Evolutionary conservation across 2,797 vertebrate species (phyloP).

Genomic region (Gymnothorax javanicus): DNA sequence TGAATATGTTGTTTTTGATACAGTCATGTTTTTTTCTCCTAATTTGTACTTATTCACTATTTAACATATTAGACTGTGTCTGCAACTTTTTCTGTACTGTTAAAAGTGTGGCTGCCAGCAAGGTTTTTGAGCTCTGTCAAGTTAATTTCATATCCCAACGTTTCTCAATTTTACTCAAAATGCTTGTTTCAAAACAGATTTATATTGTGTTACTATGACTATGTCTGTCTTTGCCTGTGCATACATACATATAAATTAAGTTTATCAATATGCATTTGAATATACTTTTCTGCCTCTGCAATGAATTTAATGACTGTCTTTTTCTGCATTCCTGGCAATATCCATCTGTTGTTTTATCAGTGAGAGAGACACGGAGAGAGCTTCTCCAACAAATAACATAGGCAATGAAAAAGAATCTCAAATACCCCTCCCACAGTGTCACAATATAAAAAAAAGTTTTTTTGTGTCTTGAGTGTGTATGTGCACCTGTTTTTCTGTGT

Average conservation of each 20-base stretch:
- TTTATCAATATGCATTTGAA: constrained; percentile 42
- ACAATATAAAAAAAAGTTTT: neutral
- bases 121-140: constrained; percentile 65
- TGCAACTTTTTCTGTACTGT: constrained; percentile 43
- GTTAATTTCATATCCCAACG: constrained; percentile 52
- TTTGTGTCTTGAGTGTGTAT: constrained; percentile 33
- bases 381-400: neutral
- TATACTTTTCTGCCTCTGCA: constrained; percentile 38
- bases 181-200: constrained; percentile 54
- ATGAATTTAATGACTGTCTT: neutral
- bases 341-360: neutral
- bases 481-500: neutral
- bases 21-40: constrained; percentile 38
- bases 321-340: neutral
- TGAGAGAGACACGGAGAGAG: neutral
- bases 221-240: constrained; percentile 33
- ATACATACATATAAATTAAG: neutral
- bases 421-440: neutral
- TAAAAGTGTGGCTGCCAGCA: constrained; percentile 45
- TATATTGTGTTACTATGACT: constrained; percentile 66
- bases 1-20: constrained; percentile 63
- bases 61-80: constrained; percentile 45
- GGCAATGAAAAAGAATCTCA: neutral
- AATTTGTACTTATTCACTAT: constrained; percentile 67
- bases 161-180: constrained; percentile 52